Base-by-base conservation (phyloP, 1,140 invertebrate genomes). In the Trigoniulus corallinus region DNA sequence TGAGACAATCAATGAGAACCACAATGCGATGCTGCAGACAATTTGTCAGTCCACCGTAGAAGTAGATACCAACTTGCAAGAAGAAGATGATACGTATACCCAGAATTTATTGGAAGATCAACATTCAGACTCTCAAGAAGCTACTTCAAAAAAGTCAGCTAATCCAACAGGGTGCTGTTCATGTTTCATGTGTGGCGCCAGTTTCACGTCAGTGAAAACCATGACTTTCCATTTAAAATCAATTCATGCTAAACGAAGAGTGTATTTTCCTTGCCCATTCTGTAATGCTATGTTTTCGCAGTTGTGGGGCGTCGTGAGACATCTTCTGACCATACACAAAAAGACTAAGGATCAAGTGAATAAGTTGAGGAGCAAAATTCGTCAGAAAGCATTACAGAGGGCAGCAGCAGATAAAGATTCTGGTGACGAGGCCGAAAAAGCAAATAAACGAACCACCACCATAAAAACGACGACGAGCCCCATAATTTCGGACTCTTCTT, bases 231-330 rank as follows among this genome's bases (percentile, higher is more conserved):
- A 69, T 47, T 62, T 66, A 56, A 51, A 58, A 43, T 59, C 54
- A 15, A 51, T 60, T 40, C 67, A 69, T 50, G 56, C 61, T 20
- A 54, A 54, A 3, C 57, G 54, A 37, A 48, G 62, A 12, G 53
- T 54, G 1, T 60, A 63, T 53, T 67, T 59, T 50, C 64, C 62
- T 1, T 70, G 68, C 53, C 59, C 61, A 4, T 61, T 61, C 46
- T 70, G 68, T 54, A 56, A 57, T 12, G 58, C 58, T 22, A 54
- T 48, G 0, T 70, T 68, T 54, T 57, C 58, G 25, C 61, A 66
- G 47, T 59, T 68, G 27, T 64, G 57, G 55, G 61, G 63, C 10
- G 56, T 64, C 1, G 63, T 59, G 1, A 48, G 65, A 23, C 67
- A 68, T 53, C 42, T 68, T n/a, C 54, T 54, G n/a, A 53, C 50